Base-by-base conservation (phyloP, 2,888 invertebrate species). In the Bimastos eiseni region DNA sequence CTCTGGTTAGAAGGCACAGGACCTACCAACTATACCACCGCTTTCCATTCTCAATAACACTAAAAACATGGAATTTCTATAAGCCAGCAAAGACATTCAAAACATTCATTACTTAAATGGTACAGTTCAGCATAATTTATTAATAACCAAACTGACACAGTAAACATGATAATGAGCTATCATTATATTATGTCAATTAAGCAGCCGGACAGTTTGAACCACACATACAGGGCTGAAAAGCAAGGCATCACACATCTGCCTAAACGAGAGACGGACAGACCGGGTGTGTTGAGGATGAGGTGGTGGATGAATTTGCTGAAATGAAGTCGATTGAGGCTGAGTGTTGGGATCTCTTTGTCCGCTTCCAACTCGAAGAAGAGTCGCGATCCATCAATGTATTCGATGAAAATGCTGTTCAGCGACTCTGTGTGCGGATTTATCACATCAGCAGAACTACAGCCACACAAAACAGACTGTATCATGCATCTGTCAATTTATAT, bases 251-350 rank as follows among this genome's bases (percentile, higher is more conserved):
- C n/a, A n/a, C 30, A 88, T 88, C 38, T 24, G n/a, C 36, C 30
- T 88, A 5, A 88, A 38, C 15, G 37, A 88, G 33, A 33, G 84
- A 11, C 15, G 24, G 21, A 92, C 93, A 91, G 95, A 98, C 98
- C 94, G 91, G 98, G 97, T 94, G 98, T 98, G 95, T 98, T 98
- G 94, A 97, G 97, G 93, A 99, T 97, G 95, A 99, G 97, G 94
- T 98, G 97, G 38, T 97, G 96, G 93, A 99, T 97, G 95, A 99
- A 98, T 95, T 98, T 97, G 92, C 98, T 98, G 95, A 99, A 99
- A 94, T 98, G 98, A 41, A 98, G 96, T 91, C 98, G 97, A 90
- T 99, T 97, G 94, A 98, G 98, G 91, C 97, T 96, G 36, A 98
- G 97, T 6, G 95, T 94, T 44, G 97, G 97, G 0, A 97, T 97